These are phyloP conservation scores for Phrynosoma blainvillii DNA, from an alignment of 2,113 vertebrate genomes.

Conservation along the genomic window DNA sequence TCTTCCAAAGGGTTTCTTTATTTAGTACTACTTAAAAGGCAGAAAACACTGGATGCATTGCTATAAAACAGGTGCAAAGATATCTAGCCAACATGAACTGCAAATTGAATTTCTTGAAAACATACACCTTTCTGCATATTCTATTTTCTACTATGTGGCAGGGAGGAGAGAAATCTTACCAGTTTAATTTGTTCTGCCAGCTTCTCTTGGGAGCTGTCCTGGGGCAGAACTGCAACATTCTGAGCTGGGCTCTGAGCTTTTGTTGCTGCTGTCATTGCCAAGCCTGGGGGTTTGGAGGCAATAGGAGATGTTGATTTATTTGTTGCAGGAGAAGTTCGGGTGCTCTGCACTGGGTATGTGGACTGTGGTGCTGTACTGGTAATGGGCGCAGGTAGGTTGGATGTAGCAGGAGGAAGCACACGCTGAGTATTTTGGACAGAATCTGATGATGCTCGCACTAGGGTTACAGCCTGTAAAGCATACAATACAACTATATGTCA, in stretches of 20 bases:
- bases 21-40: neutral
- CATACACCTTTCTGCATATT: neutral
- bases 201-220: slow-evolving; percentile 91
- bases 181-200: slow-evolving; percentile 92
- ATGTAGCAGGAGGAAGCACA: slow-evolving; percentile 76
- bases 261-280: slow-evolving; percentile 78
- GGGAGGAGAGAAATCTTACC: slow-evolving; percentile 71
- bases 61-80: neutral
- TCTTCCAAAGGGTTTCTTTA: neutral
- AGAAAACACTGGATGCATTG: neutral
- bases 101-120: neutral
- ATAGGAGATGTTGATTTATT: slow-evolving; percentile 81
- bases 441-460: slow-evolving; percentile 84
- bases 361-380: slow-evolving; percentile 75
- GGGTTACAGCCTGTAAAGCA: slow-evolving; percentile 81
- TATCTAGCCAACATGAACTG: neutral
- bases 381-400: slow-evolving; percentile 72
- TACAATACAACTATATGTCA: neutral
- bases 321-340: slow-evolving; percentile 79
- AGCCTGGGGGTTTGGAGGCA: slow-evolving; percentile 85
- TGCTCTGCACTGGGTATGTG: slow-evolving; percentile 77
- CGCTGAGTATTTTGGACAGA: slow-evolving; percentile 83
- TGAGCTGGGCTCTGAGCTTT: slow-evolving; percentile 87
- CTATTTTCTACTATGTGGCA: neutral
- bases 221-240: slow-evolving; percentile 73